Evolutionary conservation across 1,140 invertebrate species (phyloP).

Genomic region (Acyrthosiphon pisum): DNA sequence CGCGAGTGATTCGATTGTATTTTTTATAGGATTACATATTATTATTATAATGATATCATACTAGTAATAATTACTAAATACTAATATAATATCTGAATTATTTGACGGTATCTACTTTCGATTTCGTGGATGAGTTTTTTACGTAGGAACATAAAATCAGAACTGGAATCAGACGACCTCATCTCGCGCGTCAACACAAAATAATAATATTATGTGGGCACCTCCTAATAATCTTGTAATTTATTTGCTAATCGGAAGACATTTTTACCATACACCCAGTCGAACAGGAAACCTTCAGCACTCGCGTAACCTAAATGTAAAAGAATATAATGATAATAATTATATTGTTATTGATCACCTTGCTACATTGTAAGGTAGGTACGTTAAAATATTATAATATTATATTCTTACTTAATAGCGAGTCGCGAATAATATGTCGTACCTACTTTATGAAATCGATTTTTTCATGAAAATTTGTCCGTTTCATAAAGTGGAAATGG

Average conservation of each 20-base stretch:
- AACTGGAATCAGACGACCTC: slow-evolving; percentile 19
- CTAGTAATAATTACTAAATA: not conserved
- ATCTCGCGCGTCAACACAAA: not conserved
- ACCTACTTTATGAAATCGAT: not conserved
- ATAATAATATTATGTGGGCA: not conserved
- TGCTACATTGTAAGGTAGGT: not conserved
- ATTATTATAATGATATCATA: not conserved
- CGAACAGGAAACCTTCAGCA: not conserved
- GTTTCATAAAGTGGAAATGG: not conserved
- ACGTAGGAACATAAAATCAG: not conserved
- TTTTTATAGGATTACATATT: not conserved
- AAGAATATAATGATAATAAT: not conserved
- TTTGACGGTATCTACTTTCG: not conserved
- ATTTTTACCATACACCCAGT: not conserved
- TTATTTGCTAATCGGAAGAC: not conserved
- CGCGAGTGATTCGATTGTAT: not conserved
- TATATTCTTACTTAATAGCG: not conserved
- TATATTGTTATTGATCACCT: slow-evolving; percentile 22
- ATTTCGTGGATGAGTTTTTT: not conserved
- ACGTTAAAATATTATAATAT: not conserved
- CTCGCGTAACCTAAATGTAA: not conserved
- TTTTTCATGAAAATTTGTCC: not conserved
- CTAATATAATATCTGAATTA: not conserved
- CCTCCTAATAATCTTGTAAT: not conserved
- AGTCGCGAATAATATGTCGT: not conserved